Base-by-base conservation (phyloP, 2,888 invertebrate genomes). In the Plebejus anna region DNA sequence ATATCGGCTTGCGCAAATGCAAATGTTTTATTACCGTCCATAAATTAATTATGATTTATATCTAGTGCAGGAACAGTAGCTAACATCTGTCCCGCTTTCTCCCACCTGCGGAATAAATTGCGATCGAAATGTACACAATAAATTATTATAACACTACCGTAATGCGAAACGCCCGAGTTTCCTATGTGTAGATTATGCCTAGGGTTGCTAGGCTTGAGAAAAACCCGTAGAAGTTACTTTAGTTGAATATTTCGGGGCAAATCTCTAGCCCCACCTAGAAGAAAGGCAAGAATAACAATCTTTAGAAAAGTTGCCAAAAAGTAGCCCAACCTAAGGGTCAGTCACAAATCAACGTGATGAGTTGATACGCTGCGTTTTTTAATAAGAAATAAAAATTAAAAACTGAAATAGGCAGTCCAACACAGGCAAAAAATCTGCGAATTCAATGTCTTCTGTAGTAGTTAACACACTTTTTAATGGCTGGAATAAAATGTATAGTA, bases 91-190 rank as follows among this genome's bases (percentile, higher is more conserved):
- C 82, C 83, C 82, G 83, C 86, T 86, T 83, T 85, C 85, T 85
- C 84, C 73, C 76, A 88, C 88, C 84, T 86, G 88, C 84, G 84
- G 85, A 87, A 89, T 88, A 89, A 87, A 88, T 88, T 84, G 81
- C 81, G 82, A 87, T 88, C 86, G 85, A 86, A 88, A 87, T 84
- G 84, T 87, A 84, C 83, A 84, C 84, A 86, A 80, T 88, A 88
- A 90, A 88, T 89, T 87, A 87, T 85, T 82, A 84, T 84, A 82
- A 83, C 85, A 84, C 83, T 83, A 82, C 83, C 83, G 82, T 83
- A 83, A 82, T 80, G 77, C 78, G 78, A 79, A 82, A 83, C 83
- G 83, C 83, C 85, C 78, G 78, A 79, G 78, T 80, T 80, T 79
- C 81, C 80, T 80, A 80, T 79, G 81, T 82, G 78, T 78, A 78